These are phyloP conservation scores for Hydroisotoma schaefferi DNA, from an alignment of 2,888 invertebrate species.

Conservation along the genomic window DNA sequence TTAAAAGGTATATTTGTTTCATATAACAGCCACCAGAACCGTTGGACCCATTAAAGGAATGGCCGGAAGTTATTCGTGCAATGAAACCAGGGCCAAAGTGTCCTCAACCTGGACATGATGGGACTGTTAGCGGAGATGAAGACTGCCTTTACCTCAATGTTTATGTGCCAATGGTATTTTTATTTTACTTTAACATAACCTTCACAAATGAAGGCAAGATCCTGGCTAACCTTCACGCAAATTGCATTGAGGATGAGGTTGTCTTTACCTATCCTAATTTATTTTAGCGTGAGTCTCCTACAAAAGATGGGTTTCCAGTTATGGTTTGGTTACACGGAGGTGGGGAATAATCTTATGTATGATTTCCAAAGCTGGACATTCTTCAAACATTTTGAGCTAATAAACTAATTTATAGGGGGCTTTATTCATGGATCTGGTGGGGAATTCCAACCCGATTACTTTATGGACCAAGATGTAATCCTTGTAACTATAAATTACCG, in stretches of 20 bases:
- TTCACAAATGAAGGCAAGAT: no score
- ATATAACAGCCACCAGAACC: not conserved
- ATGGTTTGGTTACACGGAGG: constrained; percentile 35
- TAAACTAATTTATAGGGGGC: constrained; percentile 8
- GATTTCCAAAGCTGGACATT: not conserved
- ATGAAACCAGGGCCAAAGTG: constrained; percentile 20
- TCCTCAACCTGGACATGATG: constrained; percentile 20
- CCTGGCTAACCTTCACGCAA: no score
- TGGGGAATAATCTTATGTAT: not conserved
- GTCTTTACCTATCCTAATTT: no score
- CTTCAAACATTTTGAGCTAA: not conserved
- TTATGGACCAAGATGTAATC: constrained; percentile 35
- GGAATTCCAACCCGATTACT: constrained; percentile 19
- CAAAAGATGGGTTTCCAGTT: constrained; percentile 28
- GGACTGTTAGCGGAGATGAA: constrained; percentile 16
- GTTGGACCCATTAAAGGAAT: not conserved
- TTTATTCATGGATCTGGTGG: constrained; percentile 23
- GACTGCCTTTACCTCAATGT: constrained; percentile 31
- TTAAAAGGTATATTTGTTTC: no score
- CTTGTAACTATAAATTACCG: constrained; percentile 29
- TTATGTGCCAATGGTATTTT: constrained; percentile 18
- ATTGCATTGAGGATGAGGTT: no score
- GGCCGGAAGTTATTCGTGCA: not conserved
- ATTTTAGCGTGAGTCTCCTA: constrained; percentile 12
- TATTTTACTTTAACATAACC: not conserved